Base-by-base conservation (phyloP, 2,113 vertebrate species). In the Corydoras sp. region DNA sequence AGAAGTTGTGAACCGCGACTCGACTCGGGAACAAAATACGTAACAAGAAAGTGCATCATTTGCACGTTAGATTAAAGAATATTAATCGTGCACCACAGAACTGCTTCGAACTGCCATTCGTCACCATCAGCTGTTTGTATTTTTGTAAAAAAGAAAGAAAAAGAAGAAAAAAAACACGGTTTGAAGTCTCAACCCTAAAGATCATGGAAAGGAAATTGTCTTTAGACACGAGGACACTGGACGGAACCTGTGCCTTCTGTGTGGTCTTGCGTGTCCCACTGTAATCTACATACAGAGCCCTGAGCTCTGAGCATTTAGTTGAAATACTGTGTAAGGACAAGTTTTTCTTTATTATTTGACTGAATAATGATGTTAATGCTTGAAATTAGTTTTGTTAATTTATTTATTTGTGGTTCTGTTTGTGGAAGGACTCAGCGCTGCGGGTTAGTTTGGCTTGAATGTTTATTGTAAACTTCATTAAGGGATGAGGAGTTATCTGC, bases 21-120 rank as follows among this genome's bases (percentile, higher is more conserved):
- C 56, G 13, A 62, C 12, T 55, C 10, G 58, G n/a, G 31, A 65
- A 71, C 54, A 30, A 53, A 56, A 68, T 73, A 69, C 43, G 43
- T 9, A 60, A 53, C 32, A n/a, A 71, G 13, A 58, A 32, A 51
- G 10, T 24, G n/a, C 15, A 24, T 60, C 53, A 4, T 13, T 72
- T 67, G 48, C 9, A 63, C 43, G 12, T 74, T 18, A 43, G 51
- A 68, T n/a, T 75, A 35, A 50, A 32, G 35, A 43, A 43, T 43
- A 43, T 43, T 43, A 43, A 43, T 61, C 68, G 10, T 43, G 4
- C 51, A 63, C 31, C 62, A 62, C 62, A 62, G 58, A 69, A 80
- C 75, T 79, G 74, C 78, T 68, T 78, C 73, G 15, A 62, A 82
- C 79, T 84, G 81, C 83, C 82, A 80, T 53, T 53, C 10, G 13